Evolutionary conservation across 2,797 vertebrate genomes (phyloP).

Genomic region (Catamblyrhynchus diadema): DNA sequence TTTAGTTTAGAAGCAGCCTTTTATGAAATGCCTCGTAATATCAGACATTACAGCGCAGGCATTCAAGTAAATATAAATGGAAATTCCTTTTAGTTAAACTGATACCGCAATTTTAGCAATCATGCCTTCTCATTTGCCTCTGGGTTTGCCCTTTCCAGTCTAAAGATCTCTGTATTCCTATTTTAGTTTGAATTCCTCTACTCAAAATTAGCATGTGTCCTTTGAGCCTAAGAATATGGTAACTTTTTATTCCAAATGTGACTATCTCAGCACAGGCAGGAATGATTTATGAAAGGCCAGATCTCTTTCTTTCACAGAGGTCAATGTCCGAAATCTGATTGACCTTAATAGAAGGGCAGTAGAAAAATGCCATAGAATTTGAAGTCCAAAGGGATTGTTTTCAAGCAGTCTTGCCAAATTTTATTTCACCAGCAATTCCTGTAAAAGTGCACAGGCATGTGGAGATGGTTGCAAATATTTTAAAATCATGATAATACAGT

Average conservation of each 20-base stretch:
- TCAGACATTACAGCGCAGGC: background rate
- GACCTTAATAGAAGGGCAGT: background rate
- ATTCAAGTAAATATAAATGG: slow-evolving; percentile 50
- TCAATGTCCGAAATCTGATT: background rate
- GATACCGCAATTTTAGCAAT: background rate
- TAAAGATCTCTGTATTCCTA: slow-evolving; percentile 12
- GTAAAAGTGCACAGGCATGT: background rate
- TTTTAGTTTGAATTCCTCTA: slow-evolving; percentile 3
- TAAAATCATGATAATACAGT: background rate
- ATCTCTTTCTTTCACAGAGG: background rate
- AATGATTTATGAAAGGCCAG: background rate
- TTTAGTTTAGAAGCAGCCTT: background rate
- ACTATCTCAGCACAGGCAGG: background rate
- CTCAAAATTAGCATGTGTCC: slow-evolving; percentile 15
- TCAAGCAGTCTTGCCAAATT: background rate
- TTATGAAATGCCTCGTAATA: background rate
- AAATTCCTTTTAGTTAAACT: slow-evolving; percentile 45
- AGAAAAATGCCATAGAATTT: background rate
- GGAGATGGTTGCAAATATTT: background rate
- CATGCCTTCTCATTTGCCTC: slow-evolving; percentile 34
- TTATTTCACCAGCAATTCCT: background rate
- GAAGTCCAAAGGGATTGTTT: background rate
- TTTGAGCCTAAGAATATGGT: background rate
- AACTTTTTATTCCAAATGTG: background rate
- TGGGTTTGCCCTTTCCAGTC: background rate